Percentiles rank a stretch among this genome's conserved stretches.
Evolutionary conservation across 2,113 vertebrate genomes (phyloP).

Genomic region (Chloropsis hardwickii): DNA sequence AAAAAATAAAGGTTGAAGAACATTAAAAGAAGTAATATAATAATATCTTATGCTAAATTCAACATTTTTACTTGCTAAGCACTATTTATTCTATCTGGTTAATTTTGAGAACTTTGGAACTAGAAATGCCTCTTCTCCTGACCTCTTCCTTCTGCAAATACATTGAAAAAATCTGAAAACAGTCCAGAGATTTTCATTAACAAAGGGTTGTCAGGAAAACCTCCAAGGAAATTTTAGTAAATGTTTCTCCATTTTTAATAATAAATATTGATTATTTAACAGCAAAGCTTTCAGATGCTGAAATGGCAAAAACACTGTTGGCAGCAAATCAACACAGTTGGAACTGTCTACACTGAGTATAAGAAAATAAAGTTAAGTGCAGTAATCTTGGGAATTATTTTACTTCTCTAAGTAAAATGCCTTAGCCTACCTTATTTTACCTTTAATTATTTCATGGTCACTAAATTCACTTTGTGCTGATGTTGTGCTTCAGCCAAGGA

Average conservation of each 20-base stretch:
- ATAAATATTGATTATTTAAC: conserved; percentile 43
- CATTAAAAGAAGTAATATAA: neutral
- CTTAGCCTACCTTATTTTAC: neutral
- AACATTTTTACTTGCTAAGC: neutral
- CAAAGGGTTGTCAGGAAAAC: neutral
- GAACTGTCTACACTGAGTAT: neutral
- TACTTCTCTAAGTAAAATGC: neutral
- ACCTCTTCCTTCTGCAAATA: neutral
- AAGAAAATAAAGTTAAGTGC: neutral
- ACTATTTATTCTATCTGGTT: neutral
- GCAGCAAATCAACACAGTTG: neutral
- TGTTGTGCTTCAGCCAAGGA: neutral
- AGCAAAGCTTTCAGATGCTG: conserved; percentile 27
- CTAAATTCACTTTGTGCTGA: neutral
- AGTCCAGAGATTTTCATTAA: neutral
- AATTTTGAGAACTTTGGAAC: neutral
- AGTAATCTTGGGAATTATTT: neutral
- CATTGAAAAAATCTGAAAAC: neutral
- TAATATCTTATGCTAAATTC: neutral
- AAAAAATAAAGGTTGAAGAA: neutral
- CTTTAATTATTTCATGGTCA: neutral
- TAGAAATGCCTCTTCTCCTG: neutral
- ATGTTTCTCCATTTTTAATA: conserved; percentile 19
- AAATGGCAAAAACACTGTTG: neutral
- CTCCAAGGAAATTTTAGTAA: neutral